A percentile compares a stretch with the other conserved stretches of the same genome.
phyloP scores from a whole-genome alignment of 2,888 invertebrate genomes.

The Spodoptera picta region DNA sequence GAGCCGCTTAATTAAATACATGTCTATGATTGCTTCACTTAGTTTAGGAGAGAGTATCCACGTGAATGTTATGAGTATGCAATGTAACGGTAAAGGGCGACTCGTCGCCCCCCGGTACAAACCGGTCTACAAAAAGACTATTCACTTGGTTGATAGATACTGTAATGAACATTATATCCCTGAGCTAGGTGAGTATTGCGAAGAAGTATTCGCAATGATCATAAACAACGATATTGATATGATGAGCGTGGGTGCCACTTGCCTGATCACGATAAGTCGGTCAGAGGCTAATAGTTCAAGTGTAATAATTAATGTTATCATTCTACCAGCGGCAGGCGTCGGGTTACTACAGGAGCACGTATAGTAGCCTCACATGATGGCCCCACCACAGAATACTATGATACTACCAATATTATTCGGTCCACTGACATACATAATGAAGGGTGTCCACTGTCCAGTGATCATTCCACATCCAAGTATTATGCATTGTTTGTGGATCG shows the following conservation, averaged over 20 bases:
- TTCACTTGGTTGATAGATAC: constrained; percentile 25
- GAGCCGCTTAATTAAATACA: constrained; percentile 57
- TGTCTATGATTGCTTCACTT: constrained; percentile 55
- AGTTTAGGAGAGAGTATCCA: constrained; percentile 46
- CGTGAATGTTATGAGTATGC: constrained; percentile 44
- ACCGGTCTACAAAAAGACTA: constrained; percentile 18
- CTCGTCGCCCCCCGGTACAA: constrained; percentile 6
- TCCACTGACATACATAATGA: not conserved
- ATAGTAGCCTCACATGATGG: not conserved
- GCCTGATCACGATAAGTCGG: constrained; percentile 40
- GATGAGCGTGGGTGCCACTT: constrained; percentile 34
- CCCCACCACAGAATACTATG: not conserved
- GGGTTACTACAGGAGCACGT: not conserved
- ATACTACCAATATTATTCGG: constrained; percentile 5
- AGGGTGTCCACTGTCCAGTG: not conserved
- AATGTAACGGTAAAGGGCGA: constrained; percentile 49
- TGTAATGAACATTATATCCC: no score
- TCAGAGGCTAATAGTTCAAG: constrained; percentile 52
- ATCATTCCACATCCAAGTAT: no score
- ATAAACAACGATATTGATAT: constrained; percentile 31
- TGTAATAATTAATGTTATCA: constrained; percentile 49
- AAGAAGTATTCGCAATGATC: constrained; percentile 13
- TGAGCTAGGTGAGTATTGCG: not conserved
- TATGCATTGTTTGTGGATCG: not conserved
- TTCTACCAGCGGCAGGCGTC: constrained; percentile 11